Evolutionary conservation across 2,888 invertebrate species (phyloP), one percentile per base, ranked within the genome.

Genomic region (Melieria crassipennis): DNA sequence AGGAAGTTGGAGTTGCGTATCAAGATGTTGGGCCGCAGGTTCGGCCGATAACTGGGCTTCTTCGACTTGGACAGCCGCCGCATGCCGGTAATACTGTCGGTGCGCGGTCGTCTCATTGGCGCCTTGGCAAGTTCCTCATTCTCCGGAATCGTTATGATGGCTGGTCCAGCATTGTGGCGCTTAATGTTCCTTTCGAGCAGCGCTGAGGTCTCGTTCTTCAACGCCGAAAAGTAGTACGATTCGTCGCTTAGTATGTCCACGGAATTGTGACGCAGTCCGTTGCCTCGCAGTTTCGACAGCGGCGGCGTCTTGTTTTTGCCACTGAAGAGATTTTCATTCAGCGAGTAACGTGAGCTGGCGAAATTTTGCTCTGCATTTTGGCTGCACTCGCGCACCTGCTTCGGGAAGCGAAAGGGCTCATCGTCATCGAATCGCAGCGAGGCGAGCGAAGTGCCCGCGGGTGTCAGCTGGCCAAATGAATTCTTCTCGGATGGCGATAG

Each of bases 1-100:
- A 93, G 89, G 81, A 93, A 93, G 79, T 93, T 85, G 70, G 92
- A 91, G 79, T 86, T 85, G 10, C 85, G 78, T 57, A 87, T 82
- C 16, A 85, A 84, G 52, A 83, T 81, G 72, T 85, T 85, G 16
- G 82, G 82, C 5, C 85, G 82, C 57, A 86, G 76, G 79, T 85
- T 85, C 43, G 85, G 81, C 55, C 84, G 82, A 74, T 83, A 78
- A 47, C 69, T 81, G 11, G 83, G 81, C 65, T 83, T 84, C 71
- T 82, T 84, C 6, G 83, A 81, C 65, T 80, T 83, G 5, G 83
- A 84, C 4, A 84, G 74, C 43, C 85, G 78, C 0, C 85, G 79
- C 16, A 85, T 73, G 1, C 84, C 84, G 5, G 78, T 80, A 10
- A 83, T 82, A 71, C 81, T 81, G 70, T 82, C 83, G 48, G 80